Conservation (phyloP, 2,113 vertebrate species). For the Trichechus manatus region DNA sequence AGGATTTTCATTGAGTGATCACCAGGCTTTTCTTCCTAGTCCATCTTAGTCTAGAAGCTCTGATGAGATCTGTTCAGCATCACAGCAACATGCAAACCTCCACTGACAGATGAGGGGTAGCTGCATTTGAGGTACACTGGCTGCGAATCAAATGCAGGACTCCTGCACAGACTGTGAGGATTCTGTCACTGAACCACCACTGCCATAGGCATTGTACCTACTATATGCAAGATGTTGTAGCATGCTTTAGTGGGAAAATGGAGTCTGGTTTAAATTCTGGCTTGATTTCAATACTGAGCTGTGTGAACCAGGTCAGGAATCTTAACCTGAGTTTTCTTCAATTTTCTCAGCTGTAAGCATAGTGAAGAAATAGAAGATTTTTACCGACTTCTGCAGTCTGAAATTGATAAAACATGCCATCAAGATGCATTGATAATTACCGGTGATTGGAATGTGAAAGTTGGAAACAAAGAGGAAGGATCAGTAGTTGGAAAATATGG, state of each 20-base stretch:
- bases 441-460: too few relatives aligned
- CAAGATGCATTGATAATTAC: too few relatives aligned
- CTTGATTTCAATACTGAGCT: slow-evolving; percentile 4
- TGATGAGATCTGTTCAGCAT: too few relatives aligned
- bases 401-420: too few relatives aligned
- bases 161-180: not conserved
- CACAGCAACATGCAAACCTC: not conserved
- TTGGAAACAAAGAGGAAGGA: too few relatives aligned
- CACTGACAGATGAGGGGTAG: not conserved
- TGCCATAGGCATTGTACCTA: not conserved
- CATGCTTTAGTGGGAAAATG: not conserved
- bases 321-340: not conserved
- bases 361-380: not conserved
- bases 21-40: not conserved
- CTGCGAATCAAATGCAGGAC: not conserved
- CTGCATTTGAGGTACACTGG: not conserved
- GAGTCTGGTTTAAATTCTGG: not conserved
- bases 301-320: not conserved
- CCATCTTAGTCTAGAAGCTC: not conserved
- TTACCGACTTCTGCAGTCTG: too few relatives aligned
- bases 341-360: slow-evolving; percentile 13
- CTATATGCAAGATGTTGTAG: not conserved
- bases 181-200: not conserved
- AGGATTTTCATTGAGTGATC: not conserved
- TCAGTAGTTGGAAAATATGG: too few relatives aligned